phyloP scores from a whole-genome alignment of 2,797 vertebrate species.

The Eospalax fontanierii region DNA sequence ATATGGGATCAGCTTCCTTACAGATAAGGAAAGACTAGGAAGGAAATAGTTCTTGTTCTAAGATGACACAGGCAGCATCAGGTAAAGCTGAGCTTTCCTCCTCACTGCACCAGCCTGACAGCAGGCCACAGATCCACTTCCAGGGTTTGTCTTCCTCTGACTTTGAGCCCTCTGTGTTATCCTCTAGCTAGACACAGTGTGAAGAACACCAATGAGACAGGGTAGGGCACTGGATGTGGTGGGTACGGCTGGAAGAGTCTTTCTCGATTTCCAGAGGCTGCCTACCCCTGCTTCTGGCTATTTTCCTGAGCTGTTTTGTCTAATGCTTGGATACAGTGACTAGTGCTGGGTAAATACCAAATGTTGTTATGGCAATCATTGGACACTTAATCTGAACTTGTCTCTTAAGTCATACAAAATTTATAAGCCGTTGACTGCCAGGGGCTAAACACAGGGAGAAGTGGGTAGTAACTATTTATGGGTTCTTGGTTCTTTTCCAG shows the following conservation, averaged over 20 bases:
- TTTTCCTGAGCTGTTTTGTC: slow-evolving; percentile 45
- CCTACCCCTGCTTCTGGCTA: slow-evolving; percentile 33
- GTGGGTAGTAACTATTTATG: background rate
- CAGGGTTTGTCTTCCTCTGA: background rate
- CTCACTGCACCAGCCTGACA: background rate
- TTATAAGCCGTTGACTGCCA: slow-evolving; percentile 21
- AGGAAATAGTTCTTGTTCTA: background rate
- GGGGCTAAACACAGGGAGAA: background rate
- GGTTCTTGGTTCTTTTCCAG: background rate
- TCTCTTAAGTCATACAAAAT: slow-evolving; percentile 29
- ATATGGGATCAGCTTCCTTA: background rate
- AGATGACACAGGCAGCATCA: background rate
- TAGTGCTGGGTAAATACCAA: slow-evolving; percentile 13
- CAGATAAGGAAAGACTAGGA: background rate
- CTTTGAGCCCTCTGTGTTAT: background rate
- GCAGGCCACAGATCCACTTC: background rate
- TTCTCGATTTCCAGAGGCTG: background rate
- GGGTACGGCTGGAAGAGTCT: background rate
- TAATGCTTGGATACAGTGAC: slow-evolving; percentile 68
- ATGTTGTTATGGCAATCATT: slow-evolving; percentile 36
- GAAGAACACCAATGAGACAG: background rate
- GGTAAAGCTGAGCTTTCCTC: background rate
- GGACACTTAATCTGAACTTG: slow-evolving; percentile 55
- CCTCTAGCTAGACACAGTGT: background rate
- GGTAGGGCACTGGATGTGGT: background rate